Evolutionary conservation across 2,113 vertebrate species (phyloP), one percentile per base, ranked within the genome.

Genomic region (Bolborhynchus lineola): DNA sequence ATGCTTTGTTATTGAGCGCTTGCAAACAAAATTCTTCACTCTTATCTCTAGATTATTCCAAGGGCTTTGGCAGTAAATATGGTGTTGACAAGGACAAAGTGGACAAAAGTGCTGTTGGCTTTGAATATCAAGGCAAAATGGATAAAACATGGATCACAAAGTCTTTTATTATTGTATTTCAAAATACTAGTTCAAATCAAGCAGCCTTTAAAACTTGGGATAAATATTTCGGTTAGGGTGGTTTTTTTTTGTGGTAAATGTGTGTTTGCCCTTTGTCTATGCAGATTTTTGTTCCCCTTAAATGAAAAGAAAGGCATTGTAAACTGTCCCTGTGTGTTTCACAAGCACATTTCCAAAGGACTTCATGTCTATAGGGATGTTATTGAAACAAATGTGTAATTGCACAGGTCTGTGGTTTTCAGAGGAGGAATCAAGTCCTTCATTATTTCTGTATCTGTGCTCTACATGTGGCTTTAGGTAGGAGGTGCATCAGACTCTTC

Each of bases 111-210:
- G 99, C 99, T 0, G 95, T 99, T 35, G 99, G 99, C 96, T 99
- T 99, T 93, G 99, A 99, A 82, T 99, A 99, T 96, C 99, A 99
- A 97, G 98, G 98, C 92, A 99, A 99, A 97, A 99, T 98, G 0
- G 99, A 99, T 59, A 96, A 99, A 99, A 95, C 99, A 99, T 18
- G 99, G 99, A 88, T 99, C 99, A 3, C 99, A 99, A 98, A 99
- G 99, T 99, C 99, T 97, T 88, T 97, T 95, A 85, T 93, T 70
- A 11, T 88, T 71, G 91, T 95, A 82, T 93, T 94, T 90, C 76
- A 70, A 92, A 81, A 71, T 97, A 70, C 13, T 46, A 31, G 11
- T 80, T 83, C 29, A 39, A 83, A 74, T 68, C 71, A 64, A 50
- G 74, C 55, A 87, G 6, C 74, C 55, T 84, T 64, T 76, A 50